Percentiles rank a stretch among this genome's conserved stretches.
phyloP scores from a whole-genome alignment of 2,113 vertebrate species.

The Globicephala melas region DNA sequence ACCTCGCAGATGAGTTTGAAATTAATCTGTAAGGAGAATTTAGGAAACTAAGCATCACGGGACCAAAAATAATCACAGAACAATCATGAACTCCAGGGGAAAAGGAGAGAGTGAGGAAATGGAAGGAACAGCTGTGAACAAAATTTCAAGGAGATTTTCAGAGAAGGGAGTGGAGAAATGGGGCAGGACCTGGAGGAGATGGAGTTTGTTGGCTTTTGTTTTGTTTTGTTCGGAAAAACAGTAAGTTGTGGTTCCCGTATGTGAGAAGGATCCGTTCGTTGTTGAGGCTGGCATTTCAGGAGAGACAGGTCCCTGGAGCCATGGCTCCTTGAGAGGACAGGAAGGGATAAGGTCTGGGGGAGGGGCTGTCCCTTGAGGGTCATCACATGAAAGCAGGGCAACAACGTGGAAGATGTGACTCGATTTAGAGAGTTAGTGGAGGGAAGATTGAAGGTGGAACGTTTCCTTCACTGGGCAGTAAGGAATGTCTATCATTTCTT shows the following conservation, averaged over 20 bases:
- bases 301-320: not conserved
- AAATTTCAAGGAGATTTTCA: not conserved
- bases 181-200: not conserved
- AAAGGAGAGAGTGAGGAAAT: not conserved
- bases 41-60: not conserved
- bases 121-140: rapidly evolving
- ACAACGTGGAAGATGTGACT: rapidly evolving
- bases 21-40: not conserved
- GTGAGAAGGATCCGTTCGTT: not conserved
- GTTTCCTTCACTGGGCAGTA: not conserved
- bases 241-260: not conserved
- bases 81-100: not conserved
- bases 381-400: no score
- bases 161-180: not conserved
- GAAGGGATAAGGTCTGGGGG: rapidly evolving
- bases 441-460: not conserved
- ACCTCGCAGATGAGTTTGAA: not conserved
- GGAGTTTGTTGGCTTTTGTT: not conserved
- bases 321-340: not conserved
- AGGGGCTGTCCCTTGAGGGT: no score
- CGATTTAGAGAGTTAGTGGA: not conserved
- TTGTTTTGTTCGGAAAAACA: not conserved
- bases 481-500: not conserved
- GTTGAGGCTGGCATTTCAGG: not conserved
- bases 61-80: not conserved